phyloP scores from a whole-genome alignment of 2,797 vertebrate species.

The Phyllotis vaccarum region DNA sequence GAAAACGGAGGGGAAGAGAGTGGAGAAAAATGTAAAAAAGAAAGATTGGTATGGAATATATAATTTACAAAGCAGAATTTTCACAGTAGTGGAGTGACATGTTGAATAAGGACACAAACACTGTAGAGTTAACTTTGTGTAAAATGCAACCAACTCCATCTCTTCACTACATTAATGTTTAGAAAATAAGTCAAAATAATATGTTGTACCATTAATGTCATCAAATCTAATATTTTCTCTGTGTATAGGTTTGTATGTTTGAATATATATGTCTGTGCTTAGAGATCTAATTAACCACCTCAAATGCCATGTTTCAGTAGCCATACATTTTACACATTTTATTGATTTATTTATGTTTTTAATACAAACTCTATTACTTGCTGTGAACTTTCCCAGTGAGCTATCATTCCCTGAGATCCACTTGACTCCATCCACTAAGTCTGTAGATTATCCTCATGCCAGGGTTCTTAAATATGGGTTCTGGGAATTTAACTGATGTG shows the following conservation, averaged over 20 bases:
- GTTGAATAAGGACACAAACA: too few species aligned
- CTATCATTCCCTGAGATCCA: neutral
- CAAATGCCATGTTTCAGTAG: neutral
- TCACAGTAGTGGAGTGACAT: too few species aligned
- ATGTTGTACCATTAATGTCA: too few species aligned
- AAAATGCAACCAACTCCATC: neutral
- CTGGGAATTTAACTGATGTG: neutral
- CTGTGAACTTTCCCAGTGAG: neutral
- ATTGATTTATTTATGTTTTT: neutral
- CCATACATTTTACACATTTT: neutral
- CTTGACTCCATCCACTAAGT: neutral
- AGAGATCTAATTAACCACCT: neutral
- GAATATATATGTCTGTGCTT: neutral
- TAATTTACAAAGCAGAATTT: neutral
- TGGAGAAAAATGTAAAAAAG: neutral
- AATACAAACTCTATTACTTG: neutral
- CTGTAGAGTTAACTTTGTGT: too few species aligned
- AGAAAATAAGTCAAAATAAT: neutral
- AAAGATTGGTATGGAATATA: neutral
- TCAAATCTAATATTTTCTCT: too few species aligned
- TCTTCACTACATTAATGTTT: neutral
- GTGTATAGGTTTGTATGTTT: neutral
- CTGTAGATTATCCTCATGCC: neutral
- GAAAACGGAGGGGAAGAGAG: rapidly evolving
- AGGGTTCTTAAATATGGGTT: neutral